Base-by-base conservation (phyloP, 2,888 invertebrate genomes). In the Teinopalpus imperialis region DNA sequence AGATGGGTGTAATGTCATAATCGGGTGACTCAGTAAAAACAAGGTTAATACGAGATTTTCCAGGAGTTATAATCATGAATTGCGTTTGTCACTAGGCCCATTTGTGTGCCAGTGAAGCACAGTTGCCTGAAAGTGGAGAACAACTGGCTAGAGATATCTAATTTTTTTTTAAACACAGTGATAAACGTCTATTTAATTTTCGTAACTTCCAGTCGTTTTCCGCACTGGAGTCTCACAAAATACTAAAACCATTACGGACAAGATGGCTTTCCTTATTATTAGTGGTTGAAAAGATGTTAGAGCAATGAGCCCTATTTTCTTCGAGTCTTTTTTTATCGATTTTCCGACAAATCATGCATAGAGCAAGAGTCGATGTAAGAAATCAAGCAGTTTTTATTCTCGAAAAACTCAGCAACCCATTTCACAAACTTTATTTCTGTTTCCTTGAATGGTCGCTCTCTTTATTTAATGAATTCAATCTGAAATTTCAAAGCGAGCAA, bases 31-130 rank as follows among this genome's bases (percentile, higher is more conserved):
- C 66, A 4, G 62, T 72, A 2, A 51, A 50, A 2, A 54, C 44
- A 10, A 51, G 59, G 42, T 53, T 72, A 10, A 48, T 41, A 39
- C 30, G 35, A 30, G 24, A 54, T 37, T 57, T 45, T 37, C 66
- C 66, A 12, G 62, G 62, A 7, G 60, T 74, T 13, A 52, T 51
- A 20, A 51, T 69, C 26, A 31, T 49, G 16, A 70, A 68, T 43
- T 72, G 69, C 46, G 51, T 72, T 32, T 70, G 67, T 51, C 66
- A 69, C 37, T 69, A 66, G 6, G 36, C 59, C 14, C 63, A 69
- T 51, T 32, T 69, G 18, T 63, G 63, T 52, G 57, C 61, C 9
- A 60, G 58, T 40, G 50, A 60, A 43, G 63, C 64, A n/a, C n/a
- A n/a, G n/a, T n/a, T n/a, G n/a, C n/a, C n/a, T n/a, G n/a, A n/a